These are phyloP conservation scores for Cosmopolites sordidus DNA, from an alignment of 2,888 invertebrate species.

Conservation along the genomic window DNA sequence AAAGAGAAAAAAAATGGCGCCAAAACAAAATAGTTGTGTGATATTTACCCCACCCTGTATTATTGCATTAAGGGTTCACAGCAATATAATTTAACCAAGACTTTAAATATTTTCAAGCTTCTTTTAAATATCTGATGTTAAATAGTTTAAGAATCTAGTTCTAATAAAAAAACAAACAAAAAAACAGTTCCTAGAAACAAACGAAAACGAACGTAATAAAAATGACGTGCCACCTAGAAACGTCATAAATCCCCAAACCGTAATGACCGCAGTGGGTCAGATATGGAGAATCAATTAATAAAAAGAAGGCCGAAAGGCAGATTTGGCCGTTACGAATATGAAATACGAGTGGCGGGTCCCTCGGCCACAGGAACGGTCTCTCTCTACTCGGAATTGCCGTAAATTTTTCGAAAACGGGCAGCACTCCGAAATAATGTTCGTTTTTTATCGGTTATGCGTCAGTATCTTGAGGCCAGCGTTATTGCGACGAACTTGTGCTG, in stretches of 20 bases:
- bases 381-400: constrained; percentile 12
- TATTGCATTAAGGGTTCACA: no score
- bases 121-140: no score
- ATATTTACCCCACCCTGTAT: no score
- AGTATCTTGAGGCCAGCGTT: constrained; percentile 2
- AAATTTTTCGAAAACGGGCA: constrained; percentile 14
- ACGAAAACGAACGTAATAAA: no score
- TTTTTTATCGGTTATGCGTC: constrained; percentile 12
- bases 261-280: constrained; percentile 12
- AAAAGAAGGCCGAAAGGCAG: constrained; percentile 2
- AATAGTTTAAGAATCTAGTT: no score
- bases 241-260: neutral
- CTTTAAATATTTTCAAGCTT: no score
- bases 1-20: no score
- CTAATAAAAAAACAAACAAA: no score
- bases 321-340: constrained; percentile 11
- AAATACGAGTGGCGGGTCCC: constrained; percentile 9
- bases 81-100: no score
- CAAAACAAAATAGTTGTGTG: no score
- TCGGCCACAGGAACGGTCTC: constrained; percentile 5
- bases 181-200: no score
- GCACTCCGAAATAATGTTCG: constrained; percentile 16
- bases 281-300: constrained; percentile 11
- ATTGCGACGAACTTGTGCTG: neutral
- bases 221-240: neutral